phyloP scores from a whole-genome alignment of 2,888 invertebrate species.

The Ophion ventricosus region DNA sequence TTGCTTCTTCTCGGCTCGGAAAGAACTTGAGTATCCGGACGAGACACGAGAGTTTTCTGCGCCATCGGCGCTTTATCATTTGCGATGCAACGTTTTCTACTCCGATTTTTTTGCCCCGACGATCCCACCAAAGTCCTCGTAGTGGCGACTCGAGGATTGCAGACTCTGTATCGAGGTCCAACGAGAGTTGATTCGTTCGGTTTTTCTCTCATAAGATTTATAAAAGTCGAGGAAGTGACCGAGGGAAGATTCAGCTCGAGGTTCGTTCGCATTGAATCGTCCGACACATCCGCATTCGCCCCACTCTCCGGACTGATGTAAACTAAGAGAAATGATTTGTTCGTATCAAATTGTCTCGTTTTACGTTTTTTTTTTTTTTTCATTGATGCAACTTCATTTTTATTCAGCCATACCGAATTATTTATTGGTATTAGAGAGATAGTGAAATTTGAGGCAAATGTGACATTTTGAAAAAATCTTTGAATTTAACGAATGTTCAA shows the following conservation, averaged over 20 bases:
- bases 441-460: background rate
- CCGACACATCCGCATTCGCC: conserved; percentile 60
- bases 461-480: background rate
- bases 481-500: background rate
- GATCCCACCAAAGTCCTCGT: background rate
- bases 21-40: background rate
- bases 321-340: background rate
- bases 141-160: background rate
- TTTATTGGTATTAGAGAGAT: background rate
- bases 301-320: conserved; percentile 62
- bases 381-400: background rate
- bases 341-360: background rate
- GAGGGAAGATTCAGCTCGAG: conserved; percentile 7
- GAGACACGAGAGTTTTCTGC: background rate
- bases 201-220: conserved; percentile 44
- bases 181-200: background rate
- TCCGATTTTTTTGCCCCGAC: background rate
- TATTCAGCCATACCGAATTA: background rate
- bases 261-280: conserved; percentile 47
- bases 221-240: conserved; percentile 61
- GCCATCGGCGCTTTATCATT: background rate
- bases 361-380: background rate
- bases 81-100: conserved; percentile 11
- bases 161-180: background rate
- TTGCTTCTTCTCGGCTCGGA: background rate